These are phyloP conservation scores for Steinernema carpocapsae DNA, from an alignment of 2,888 invertebrate genomes.

Conservation along the genomic window DNA sequence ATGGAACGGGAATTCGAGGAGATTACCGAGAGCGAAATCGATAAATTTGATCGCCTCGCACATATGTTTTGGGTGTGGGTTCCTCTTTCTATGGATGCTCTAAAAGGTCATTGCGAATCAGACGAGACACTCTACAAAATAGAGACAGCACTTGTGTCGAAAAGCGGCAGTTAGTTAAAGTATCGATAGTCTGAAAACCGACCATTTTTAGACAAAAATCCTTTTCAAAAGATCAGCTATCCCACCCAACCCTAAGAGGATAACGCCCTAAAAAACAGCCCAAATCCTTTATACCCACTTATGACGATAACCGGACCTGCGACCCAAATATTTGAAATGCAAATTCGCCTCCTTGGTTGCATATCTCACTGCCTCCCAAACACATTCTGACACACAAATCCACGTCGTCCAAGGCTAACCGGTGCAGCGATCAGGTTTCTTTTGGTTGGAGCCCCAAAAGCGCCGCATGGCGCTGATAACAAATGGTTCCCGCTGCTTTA, in stretches of 20 bases:
- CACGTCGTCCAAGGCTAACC: not conserved
- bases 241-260: not conserved
- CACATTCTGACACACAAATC: not conserved
- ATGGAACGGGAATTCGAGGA: not conserved
- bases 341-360: not conserved
- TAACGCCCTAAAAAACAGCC: not conserved
- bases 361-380: not conserved
- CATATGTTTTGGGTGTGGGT: not conserved
- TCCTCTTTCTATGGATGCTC: no score
- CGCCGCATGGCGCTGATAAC: conserved; percentile 11
- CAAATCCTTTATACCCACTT: not conserved
- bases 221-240: no score
- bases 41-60: not conserved
- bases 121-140: no score
- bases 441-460: not conserved
- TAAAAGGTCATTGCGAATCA: no score
- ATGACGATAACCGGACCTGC: not conserved
- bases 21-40: conserved; percentile 19
- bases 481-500: conserved; percentile 3
- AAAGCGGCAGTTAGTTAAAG: no score
- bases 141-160: no score
- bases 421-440: not conserved
- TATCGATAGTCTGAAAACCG: no score
- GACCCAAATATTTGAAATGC: not conserved
- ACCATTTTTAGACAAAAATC: no score